Base-by-base conservation (phyloP, 2,113 vertebrate species). In the Chunga burmeisteri region DNA sequence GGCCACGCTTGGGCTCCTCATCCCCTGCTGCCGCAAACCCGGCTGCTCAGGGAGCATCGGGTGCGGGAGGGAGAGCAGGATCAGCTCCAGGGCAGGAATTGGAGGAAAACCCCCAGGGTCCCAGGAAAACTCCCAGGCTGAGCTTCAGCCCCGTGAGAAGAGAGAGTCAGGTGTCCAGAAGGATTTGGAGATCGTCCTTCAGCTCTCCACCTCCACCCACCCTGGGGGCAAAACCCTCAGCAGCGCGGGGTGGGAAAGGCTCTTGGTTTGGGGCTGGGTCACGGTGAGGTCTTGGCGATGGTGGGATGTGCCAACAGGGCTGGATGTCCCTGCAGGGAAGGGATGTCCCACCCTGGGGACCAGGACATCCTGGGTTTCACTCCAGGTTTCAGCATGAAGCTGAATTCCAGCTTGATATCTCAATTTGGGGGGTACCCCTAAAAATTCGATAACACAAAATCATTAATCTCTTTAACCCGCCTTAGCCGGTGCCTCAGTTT, bases 31-130 rank as follows among this genome's bases (percentile, higher is more conserved):
- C 58, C 17, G 2, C 50, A 26, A 44, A 27, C 27, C 56, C 3
- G 4, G 25, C 38, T 73, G 38, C 13, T 63, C 11, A 1, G 5
- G 46, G 53, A 53, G 53, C 20, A 23, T 22, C 2, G 3, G 32
- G 30, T 29, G 44, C 7, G 1, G 55, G 47, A 72, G 26, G 16
- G 17, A 0, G 2, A 73, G 46, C 10, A 36, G 26, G 8, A 36
- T 27, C 5, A 0, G 25, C 36, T 68, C 53, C 0, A 1, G 38
- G 25, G 10, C 50, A 82, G 59, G 21, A 73, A 42, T 0, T 36
- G 32, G 22, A 46, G 46, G 30, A 14, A 32, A 87, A 25, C 2
- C 16, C 7, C 13, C 38, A 10, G 17, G 40, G 11, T 68, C 15
- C 44, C 62, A 18, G n/a, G n/a, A n/a, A n/a, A n/a, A n/a, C n/a